phyloP scores from a whole-genome alignment of 2,113 vertebrate species.

The Hippocampus mohnikei region DNA sequence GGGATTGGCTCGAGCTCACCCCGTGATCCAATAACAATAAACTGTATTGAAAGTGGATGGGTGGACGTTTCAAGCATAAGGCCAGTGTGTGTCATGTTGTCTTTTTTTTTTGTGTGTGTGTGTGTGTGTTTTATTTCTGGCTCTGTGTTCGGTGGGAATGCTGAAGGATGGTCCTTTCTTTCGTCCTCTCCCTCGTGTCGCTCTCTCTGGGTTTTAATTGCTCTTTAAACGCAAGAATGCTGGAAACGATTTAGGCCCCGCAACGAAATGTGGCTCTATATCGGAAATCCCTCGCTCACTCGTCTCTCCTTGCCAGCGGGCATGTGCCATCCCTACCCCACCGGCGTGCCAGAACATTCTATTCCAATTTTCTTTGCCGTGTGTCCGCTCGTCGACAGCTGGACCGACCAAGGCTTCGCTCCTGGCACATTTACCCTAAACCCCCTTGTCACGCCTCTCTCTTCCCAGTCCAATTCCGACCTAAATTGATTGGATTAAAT shows the following conservation, averaged over 20 bases:
- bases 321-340: slow-evolving; percentile 64
- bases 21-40: background rate
- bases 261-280: slow-evolving; percentile 58
- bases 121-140: slow-evolving; percentile 59
- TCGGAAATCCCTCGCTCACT: slow-evolving; percentile 70
- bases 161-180: slow-evolving; percentile 43
- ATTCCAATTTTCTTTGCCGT: slow-evolving; percentile 73
- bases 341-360: slow-evolving; percentile 69
- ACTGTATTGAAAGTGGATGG: background rate
- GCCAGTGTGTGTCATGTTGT: slow-evolving; percentile 29
- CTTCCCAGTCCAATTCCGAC: slow-evolving; percentile 67
- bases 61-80: slow-evolving; percentile 23
- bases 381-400: slow-evolving; percentile 70
- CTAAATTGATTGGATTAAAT: slow-evolving; percentile 77
- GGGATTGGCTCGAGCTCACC: background rate
- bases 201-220: slow-evolving; percentile 64
- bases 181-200: slow-evolving; percentile 30
- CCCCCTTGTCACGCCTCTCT: slow-evolving; percentile 68
- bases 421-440: slow-evolving; percentile 68
- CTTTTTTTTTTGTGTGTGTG: background rate
- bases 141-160: slow-evolving; percentile 46
- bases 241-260: slow-evolving; percentile 57
- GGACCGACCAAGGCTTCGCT: slow-evolving; percentile 69
- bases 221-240: slow-evolving; percentile 67
- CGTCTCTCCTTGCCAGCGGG: slow-evolving; percentile 60